Evolutionary conservation across 1,140 invertebrate species (phyloP).

Genomic region (Spodoptera frugiperda): DNA sequence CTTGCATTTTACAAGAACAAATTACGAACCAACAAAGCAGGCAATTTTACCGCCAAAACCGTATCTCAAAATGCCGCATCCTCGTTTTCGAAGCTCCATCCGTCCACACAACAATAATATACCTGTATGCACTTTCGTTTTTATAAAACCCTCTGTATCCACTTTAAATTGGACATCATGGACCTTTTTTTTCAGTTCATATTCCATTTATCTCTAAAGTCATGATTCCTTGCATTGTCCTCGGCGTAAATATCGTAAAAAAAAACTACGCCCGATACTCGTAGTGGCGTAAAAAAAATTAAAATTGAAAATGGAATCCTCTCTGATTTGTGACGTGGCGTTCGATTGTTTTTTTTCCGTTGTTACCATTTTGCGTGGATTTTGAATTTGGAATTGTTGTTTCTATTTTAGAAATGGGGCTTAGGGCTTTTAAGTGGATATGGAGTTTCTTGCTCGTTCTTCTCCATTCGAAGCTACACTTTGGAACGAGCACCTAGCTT

Average conservation of each 20-base stretch:
- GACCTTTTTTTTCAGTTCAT: conserved; percentile 65
- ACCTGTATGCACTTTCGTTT: conserved; percentile 77
- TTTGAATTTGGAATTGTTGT: background rate
- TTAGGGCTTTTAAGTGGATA: background rate
- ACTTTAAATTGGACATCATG: conserved; percentile 65
- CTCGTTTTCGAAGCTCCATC: conserved; percentile 41
- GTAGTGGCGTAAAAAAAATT: conserved; percentile 52
- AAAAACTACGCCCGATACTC: conserved; percentile 50
- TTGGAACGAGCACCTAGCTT: too few relatives aligned
- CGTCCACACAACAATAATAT: conserved; percentile 51
- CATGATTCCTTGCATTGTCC: conserved; percentile 76
- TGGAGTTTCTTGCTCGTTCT: background rate
- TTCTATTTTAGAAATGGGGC: background rate
- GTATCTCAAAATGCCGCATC: conserved; percentile 56
- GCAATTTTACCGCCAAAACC: background rate
- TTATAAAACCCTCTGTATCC: conserved; percentile 66
- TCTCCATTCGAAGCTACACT: too few relatives aligned
- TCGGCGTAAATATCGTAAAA: conserved; percentile 54
- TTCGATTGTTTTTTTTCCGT: conserved; percentile 21
- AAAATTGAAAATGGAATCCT: conserved; percentile 49
- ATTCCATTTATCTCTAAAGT: conserved; percentile 77
- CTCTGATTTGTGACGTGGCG: conserved; percentile 49
- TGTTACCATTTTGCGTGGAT: conserved; percentile 10
- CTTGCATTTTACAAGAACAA: too few relatives aligned
- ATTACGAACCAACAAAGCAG: background rate